A percentile compares a stretch with the other conserved stretches of the same genome.
Evolutionary conservation across 2,113 vertebrate species (phyloP).

Genomic region (Muntiacus muntjak): DNA sequence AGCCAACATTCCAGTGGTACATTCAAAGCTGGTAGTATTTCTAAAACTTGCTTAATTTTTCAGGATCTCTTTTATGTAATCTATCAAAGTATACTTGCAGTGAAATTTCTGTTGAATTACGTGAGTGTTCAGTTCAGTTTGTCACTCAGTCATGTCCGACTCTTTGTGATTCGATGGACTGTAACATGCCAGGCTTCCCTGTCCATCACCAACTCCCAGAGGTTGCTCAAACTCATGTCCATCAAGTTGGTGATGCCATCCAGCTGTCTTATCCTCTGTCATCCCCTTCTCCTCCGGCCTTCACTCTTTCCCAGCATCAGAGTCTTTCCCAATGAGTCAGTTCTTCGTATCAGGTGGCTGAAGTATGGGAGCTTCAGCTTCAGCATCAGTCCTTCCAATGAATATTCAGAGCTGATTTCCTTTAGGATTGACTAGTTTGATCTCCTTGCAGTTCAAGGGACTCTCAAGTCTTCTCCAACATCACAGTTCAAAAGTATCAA

Average conservation of each 20-base stretch:
- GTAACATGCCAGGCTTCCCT: not conserved
- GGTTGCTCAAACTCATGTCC: not conserved
- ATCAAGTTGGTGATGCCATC: not conserved
- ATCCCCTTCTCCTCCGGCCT: not conserved
- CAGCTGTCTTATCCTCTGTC: not conserved
- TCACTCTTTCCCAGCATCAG: not conserved
- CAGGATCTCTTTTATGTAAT: not conserved
- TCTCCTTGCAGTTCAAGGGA: not conserved
- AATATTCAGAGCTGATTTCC: not conserved
- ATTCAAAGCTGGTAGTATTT: constrained; percentile 18
- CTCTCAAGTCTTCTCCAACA: not conserved
- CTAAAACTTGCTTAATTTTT: constrained; percentile 7
- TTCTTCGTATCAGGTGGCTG: not conserved
- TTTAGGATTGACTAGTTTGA: not conserved
- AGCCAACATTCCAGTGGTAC: not conserved
- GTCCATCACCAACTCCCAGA: not conserved
- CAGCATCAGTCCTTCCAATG: not conserved
- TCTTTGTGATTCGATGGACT: not conserved
- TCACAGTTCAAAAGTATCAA: not conserved
- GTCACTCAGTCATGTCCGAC: not conserved
- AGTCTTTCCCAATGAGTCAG: not conserved
- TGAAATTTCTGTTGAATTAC: not conserved
- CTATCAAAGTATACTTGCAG: not conserved
- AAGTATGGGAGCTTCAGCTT: not conserved
- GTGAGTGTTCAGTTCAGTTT: not conserved